Conservation (phyloP, 2,113 vertebrate genomes). For the Oophaga pumilio region DNA sequence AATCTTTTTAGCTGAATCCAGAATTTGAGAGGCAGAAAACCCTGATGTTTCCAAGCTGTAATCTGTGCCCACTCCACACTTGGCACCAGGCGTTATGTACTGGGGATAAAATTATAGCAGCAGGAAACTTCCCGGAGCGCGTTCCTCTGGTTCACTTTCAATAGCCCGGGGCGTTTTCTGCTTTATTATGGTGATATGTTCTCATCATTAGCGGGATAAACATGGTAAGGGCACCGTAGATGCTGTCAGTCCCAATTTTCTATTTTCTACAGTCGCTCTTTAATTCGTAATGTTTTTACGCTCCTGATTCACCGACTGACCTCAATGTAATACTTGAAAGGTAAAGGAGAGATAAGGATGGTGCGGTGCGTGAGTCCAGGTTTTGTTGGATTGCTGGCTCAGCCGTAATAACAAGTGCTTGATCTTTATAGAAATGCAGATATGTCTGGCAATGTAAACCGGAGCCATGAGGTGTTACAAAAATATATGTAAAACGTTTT, state of each 20-base stretch:
- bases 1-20: neutral
- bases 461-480: neutral
- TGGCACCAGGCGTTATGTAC: neutral
- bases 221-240: neutral
- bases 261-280: neutral
- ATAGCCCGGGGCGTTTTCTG: neutral
- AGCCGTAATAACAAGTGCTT: slow-evolving; percentile 11
- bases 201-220: slow-evolving; percentile 10
- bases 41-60: neutral
- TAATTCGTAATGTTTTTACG: neutral
- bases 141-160: neutral
- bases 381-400: slow-evolving; percentile 21
- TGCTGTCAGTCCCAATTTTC: neutral
- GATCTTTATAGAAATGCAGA: slow-evolving; percentile 32
- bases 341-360: neutral
- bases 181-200: slow-evolving; percentile 9
- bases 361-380: neutral
- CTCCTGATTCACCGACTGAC: neutral
- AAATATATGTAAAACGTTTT: slow-evolving; percentile 28
- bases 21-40: neutral
- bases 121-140: neutral
- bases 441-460: slow-evolving; percentile 9
- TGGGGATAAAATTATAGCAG: neutral
- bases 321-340: slow-evolving; percentile 9
- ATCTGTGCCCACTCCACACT: neutral